Conservation (phyloP, 1,140 invertebrate species). For the Fopius arisanus region DNA sequence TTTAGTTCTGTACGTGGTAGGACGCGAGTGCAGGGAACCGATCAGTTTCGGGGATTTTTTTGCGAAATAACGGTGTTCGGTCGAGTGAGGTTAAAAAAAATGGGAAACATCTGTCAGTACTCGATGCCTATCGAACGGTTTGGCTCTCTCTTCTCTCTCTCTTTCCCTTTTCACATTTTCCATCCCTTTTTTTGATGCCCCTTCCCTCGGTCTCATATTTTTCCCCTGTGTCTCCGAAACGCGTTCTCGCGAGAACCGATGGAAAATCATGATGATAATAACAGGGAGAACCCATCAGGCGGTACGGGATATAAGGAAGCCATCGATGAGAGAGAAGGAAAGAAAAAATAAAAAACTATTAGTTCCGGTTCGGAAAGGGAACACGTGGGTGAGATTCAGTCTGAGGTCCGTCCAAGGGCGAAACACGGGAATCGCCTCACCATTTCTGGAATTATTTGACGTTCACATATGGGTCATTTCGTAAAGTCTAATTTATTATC, state of each 20-base stretch:
- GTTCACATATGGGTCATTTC: conserved; percentile 20
- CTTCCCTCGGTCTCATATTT: conserved; percentile 5
- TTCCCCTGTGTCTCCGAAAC: conserved; percentile 1
- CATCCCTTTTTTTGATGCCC: conserved; percentile 7
- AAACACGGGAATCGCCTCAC: background rate
- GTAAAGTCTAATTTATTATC: conserved; percentile 36
- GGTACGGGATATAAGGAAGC: conserved; percentile 22
- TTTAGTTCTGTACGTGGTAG: background rate
- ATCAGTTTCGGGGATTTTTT: conserved; percentile 38
- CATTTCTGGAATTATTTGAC: conserved; percentile 46
- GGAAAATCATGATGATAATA: conserved; percentile 37
- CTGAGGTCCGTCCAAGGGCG: background rate
- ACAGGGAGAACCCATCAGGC: conserved; percentile 26
- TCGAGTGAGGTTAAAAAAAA: conserved; percentile 43
- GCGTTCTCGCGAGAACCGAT: conserved; percentile 28
- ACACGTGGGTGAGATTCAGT: background rate
- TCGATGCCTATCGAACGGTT: conserved; percentile 41
- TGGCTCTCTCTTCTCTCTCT: conserved; percentile 29
- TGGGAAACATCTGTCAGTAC: conserved; percentile 41
- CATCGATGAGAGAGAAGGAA: conserved; percentile 38
- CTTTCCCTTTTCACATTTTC: conserved; percentile 20
- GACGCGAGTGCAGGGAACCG: conserved; percentile 5
- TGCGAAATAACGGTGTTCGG: conserved; percentile 39
- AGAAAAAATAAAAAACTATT: conserved; percentile 55
- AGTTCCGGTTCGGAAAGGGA: conserved; percentile 27